Evolutionary conservation across 35 echinoderm and acorn worm species (phyloP).

Genomic region (Apostichopus californicus): DNA sequence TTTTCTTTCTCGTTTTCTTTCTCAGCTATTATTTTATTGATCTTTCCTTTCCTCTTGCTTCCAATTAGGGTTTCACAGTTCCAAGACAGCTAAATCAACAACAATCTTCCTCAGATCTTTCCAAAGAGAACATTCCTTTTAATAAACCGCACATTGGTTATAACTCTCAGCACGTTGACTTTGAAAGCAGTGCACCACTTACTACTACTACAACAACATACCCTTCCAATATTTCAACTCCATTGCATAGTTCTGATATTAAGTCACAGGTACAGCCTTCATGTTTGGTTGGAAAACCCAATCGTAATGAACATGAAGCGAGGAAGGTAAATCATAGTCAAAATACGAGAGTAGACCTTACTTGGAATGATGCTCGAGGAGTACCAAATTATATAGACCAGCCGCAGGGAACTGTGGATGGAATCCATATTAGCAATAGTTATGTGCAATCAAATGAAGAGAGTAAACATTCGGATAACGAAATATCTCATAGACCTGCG

Average conservation of each 20-base stretch:
- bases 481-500: neutral
- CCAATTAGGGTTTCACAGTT: constrained; percentile 73
- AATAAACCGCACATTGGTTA: neutral
- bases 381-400: neutral
- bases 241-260: neutral
- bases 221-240: neutral
- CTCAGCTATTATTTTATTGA: neutral
- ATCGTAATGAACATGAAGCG: neutral
- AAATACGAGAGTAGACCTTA: neutral
- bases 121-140: neutral
- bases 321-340: neutral
- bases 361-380: neutral
- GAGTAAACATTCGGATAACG: neutral
- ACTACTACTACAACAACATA: neutral
- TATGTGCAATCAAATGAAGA: neutral
- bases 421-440: neutral
- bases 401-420: neutral
- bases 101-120: neutral
- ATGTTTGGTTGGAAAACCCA: neutral
- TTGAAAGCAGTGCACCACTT: neutral
- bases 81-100: constrained; percentile 73
- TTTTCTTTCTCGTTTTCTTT: too few relatives aligned
- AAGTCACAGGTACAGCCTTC: neutral
- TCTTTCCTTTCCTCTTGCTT: neutral
- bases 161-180: neutral